These are phyloP conservation scores for Xiphophorus birchmanni DNA, from an alignment of 2,797 vertebrate species.

Conservation along the genomic window DNA sequence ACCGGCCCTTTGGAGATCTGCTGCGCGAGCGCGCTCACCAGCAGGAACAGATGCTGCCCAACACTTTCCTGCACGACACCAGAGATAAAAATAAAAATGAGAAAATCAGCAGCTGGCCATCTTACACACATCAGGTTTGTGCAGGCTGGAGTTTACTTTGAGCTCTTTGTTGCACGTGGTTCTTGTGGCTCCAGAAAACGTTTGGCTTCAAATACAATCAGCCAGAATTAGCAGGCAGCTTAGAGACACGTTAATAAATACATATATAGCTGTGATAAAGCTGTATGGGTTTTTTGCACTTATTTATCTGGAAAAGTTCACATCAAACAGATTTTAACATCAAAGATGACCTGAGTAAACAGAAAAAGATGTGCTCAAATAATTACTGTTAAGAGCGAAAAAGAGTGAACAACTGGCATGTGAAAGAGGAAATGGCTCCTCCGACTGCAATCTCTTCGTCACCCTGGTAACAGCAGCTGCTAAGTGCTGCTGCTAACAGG, in stretches of 20 bases:
- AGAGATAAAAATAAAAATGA: slow-evolving; percentile 3
- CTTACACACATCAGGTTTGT: not conserved
- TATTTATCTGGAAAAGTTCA: not conserved
- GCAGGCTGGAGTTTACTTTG: not conserved
- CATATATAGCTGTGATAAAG: not conserved
- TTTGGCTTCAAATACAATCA: not conserved
- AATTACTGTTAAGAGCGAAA: not conserved
- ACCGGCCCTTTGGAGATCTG: slow-evolving; percentile 93
- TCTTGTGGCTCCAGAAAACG: not conserved
- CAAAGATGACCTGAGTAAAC: not conserved
- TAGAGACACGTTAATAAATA: not conserved
- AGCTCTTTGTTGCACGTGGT: not conserved
- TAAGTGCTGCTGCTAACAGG: not conserved
- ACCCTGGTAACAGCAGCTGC: not conserved
- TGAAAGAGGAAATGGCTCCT: not conserved
- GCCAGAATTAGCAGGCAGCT: not conserved
- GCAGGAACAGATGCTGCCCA: slow-evolving; percentile 92
- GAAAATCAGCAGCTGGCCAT: not conserved
- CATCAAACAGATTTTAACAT: not conserved
- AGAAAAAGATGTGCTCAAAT: not conserved
- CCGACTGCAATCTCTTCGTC: not conserved
- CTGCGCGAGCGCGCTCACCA: slow-evolving; percentile 92
- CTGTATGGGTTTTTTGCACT: not conserved
- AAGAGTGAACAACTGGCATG: not conserved
- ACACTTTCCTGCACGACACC: slow-evolving; percentile 85